A percentile compares a stretch with the other conserved stretches of the same genome.
Conservation (phyloP, 2,113 vertebrate genomes). For the Crotalus helleri region DNA sequence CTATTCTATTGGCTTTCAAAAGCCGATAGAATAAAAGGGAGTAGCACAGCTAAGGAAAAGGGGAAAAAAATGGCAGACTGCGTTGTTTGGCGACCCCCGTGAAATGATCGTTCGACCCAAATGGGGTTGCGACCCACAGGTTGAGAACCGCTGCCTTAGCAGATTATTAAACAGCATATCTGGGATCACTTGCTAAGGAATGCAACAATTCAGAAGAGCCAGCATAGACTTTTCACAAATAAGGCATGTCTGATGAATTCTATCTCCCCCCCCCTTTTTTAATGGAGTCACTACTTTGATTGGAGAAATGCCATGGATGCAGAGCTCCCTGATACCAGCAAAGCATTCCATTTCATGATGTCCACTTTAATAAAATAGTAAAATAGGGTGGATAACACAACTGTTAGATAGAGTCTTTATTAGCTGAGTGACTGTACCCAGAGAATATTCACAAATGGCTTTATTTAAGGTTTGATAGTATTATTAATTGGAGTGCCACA, state of each 20-base stretch:
- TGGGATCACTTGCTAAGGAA: not conserved
- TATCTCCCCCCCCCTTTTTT: not conserved
- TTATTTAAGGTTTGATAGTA: not conserved
- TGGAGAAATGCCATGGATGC: not conserved
- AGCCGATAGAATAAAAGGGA: no score
- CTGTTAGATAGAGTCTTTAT: not conserved
- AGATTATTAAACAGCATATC: not conserved
- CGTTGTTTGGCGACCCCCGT: no score
- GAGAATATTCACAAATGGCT: not conserved
- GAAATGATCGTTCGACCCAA: no score
- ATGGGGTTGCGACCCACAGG: no score
- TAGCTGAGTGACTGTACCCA: not conserved
- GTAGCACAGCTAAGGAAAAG: no score
- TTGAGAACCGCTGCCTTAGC: not conserved
- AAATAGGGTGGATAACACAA: not conserved
- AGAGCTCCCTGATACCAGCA: not conserved
- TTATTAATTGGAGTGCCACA: not conserved
- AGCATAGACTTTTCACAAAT: not conserved
- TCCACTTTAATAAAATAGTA: not conserved
- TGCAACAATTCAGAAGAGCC: not conserved
- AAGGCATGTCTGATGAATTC: not conserved
- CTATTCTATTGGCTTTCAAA: no score
- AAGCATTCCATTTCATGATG: not conserved
- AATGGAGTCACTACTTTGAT: not conserved
- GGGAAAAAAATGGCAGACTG: no score